phyloP scores from a whole-genome alignment of 92 coral and sea anemone species.

The Hydrozoanthus gracilis region DNA sequence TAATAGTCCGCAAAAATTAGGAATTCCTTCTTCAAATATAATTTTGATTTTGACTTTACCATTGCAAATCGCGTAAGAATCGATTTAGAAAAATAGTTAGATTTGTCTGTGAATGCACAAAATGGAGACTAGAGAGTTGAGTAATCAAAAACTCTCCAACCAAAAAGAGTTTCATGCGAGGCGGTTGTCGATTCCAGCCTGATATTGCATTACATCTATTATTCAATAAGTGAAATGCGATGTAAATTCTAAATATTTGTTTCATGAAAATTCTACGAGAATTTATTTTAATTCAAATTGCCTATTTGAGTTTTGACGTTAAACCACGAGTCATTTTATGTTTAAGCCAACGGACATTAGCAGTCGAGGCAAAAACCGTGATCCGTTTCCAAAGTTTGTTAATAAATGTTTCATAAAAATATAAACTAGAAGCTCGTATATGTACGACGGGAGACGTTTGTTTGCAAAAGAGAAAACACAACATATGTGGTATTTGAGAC shows the following conservation, averaged over 20 bases:
- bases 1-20: conserved; percentile 10
- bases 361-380: neutral
- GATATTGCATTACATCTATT: conserved; percentile 44
- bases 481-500: neutral
- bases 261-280: conserved; percentile 20
- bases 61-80: neutral
- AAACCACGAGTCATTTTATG: neutral
- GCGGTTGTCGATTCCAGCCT: conserved; percentile 29
- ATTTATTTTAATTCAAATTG: neutral
- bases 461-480: conserved; percentile 3
- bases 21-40: neutral
- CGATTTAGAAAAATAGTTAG: conserved; percentile 14
- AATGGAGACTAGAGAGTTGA: conserved; percentile 7
- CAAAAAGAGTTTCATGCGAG: conserved; percentile 35
- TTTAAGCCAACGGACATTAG: neutral
- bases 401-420: neutral
- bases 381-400: neutral
- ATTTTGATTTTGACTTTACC: neutral
- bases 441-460: conserved; percentile 20
- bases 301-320: neutral
- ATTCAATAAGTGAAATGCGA: conserved; percentile 47
- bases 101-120: conserved; percentile 3
- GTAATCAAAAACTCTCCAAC: conserved; percentile 18
- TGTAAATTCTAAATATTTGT: conserved; percentile 42
- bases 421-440: neutral